Percentiles rank a stretch among this genome's conserved stretches.
Evolutionary conservation across 2,113 vertebrate species (phyloP).

Genomic region (Centropristis striata): DNA sequence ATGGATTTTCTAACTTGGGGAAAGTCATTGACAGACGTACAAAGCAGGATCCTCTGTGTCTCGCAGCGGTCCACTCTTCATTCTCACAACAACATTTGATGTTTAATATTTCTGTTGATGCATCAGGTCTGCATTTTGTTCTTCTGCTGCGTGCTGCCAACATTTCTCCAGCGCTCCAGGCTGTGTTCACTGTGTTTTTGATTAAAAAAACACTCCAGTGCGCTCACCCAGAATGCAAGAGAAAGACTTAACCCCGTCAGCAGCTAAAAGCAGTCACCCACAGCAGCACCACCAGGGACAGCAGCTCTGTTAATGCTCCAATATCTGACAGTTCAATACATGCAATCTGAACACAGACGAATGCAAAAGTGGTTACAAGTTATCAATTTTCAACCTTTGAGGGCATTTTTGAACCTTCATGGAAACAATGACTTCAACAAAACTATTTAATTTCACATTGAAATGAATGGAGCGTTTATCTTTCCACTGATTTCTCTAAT

Average conservation of each 20-base stretch:
- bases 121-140: slow-evolving; percentile 44
- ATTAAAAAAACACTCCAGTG: neutral
- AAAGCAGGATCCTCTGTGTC: neutral
- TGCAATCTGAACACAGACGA: neutral
- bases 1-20: neutral
- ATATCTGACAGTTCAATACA: slow-evolving; percentile 33
- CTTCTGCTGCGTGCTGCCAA: slow-evolving; percentile 52
- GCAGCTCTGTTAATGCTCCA: slow-evolving; percentile 16
- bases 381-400: neutral
- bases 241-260: neutral
- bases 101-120: slow-evolving; percentile 35
- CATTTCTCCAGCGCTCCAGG: slow-evolving; percentile 36
- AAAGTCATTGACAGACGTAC: neutral
- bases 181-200: slow-evolving; percentile 4
- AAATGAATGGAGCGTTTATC: neutral
- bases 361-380: neutral
- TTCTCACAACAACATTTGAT: neutral
- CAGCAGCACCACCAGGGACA: slow-evolving; percentile 3
- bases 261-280: slow-evolving; percentile 13
- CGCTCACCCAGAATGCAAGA: slow-evolving; percentile 15
- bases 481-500: too few relatives aligned
- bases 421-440: neutral
- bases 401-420: neutral
- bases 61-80: neutral
- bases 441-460: neutral